Evolutionary conservation across 2,113 vertebrate genomes (phyloP).

Genomic region (Acanthochromis polyacanthus): DNA sequence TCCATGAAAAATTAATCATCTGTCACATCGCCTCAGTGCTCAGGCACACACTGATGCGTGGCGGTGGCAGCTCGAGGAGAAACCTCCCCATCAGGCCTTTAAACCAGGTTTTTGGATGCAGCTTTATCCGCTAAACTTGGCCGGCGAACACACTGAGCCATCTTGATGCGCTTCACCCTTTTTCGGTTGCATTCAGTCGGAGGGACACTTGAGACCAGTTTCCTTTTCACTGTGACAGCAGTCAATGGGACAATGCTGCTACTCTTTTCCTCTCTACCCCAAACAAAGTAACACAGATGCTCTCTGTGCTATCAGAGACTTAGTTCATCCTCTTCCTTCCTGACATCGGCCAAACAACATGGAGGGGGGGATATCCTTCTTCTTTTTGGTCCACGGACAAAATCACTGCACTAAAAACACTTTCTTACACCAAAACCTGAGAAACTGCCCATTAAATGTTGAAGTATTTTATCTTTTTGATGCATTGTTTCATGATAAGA

Average conservation of each 20-base stretch:
- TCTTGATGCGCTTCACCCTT: conserved; percentile 60
- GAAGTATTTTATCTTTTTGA: not conserved
- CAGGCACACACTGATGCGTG: conserved; percentile 65
- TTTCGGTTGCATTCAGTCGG: conserved; percentile 61
- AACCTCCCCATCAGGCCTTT: conserved; percentile 39
- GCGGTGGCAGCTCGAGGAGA: conserved; percentile 43
- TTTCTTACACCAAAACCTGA: not conserved
- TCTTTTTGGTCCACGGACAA: not conserved
- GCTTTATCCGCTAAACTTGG: conserved; percentile 47
- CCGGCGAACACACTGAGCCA: conserved; percentile 51
- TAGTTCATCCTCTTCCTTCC: conserved; percentile 69
- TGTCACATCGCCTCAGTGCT: conserved; percentile 78
- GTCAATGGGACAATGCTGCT: conserved; percentile 68
- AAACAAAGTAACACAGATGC: conserved; percentile 65
- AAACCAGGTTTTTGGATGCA: conserved; percentile 48
- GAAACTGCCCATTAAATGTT: not conserved
- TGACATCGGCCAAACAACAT: conserved; percentile 34
- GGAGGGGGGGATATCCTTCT: conserved; percentile 5
- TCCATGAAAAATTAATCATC: conserved; percentile 83
- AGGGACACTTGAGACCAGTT: conserved; percentile 71
- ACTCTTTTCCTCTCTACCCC: conserved; percentile 65
- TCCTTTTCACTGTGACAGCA: conserved; percentile 67
- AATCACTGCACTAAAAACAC: not conserved
- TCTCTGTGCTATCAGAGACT: conserved; percentile 66
- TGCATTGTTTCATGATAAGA: conserved; percentile 4